Evolutionary conservation across 2,888 invertebrate genomes (phyloP).

Genomic region (Eurytoma adleriae): DNA sequence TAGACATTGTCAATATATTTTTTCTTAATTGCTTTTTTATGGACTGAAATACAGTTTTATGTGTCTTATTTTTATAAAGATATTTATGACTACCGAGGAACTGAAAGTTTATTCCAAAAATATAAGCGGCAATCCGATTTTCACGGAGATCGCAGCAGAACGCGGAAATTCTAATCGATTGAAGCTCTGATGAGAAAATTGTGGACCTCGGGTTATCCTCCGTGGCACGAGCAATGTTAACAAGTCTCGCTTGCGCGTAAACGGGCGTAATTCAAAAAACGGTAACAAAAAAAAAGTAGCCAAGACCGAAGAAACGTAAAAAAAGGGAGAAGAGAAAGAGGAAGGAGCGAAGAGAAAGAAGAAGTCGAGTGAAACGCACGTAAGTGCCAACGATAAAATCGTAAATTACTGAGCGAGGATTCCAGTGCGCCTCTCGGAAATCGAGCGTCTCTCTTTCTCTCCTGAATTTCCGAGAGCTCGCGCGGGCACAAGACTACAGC

Average conservation of each 20-base stretch:
- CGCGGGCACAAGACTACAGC: not conserved
- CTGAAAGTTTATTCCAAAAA: too few relatives aligned
- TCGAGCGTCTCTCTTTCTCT: not conserved
- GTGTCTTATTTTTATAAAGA: too few relatives aligned
- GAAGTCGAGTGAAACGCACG: slow-evolving; percentile 53
- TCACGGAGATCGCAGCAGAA: too few relatives aligned
- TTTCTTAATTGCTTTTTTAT: too few relatives aligned
- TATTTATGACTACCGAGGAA: too few relatives aligned
- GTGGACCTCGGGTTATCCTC: too few relatives aligned
- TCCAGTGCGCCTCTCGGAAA: slow-evolving; percentile 13
- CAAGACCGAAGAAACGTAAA: not conserved
- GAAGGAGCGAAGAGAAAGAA: not conserved
- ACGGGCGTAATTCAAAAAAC: slow-evolving; percentile 27
- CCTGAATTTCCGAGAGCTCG: slow-evolving; percentile 27
- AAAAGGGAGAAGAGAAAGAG: not conserved
- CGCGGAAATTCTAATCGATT: too few relatives aligned
- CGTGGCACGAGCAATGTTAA: not conserved
- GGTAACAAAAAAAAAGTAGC: slow-evolving; percentile 5
- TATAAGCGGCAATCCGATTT: too few relatives aligned
- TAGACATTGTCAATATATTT: too few relatives aligned
- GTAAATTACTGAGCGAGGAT: slow-evolving; percentile 30
- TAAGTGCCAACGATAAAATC: slow-evolving; percentile 38
- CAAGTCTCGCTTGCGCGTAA: not conserved
- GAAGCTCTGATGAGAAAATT: not conserved
- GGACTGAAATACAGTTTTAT: too few relatives aligned